Evolutionary conservation across 1,140 invertebrate genomes (phyloP).

Genomic region (Metopolophium dirhodum): DNA sequence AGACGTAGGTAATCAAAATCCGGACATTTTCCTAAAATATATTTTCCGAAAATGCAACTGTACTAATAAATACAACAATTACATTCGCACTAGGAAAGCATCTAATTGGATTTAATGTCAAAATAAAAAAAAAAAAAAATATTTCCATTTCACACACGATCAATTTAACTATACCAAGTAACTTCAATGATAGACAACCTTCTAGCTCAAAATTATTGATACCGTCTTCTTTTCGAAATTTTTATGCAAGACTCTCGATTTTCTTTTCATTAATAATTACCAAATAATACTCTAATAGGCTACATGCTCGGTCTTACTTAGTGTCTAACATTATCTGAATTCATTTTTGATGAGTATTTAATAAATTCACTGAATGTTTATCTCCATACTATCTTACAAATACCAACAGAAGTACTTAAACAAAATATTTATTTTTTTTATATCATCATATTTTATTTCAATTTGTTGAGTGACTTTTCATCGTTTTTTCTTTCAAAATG

Average conservation of each 20-base stretch:
- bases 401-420: not conserved
- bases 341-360: not conserved
- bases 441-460: no score
- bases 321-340: not conserved
- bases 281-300: not conserved
- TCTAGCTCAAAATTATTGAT: not conserved
- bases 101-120: not conserved
- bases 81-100: not conserved
- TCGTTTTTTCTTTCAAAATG: no score
- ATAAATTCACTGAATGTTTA: not conserved
- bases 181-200: not conserved
- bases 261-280: not conserved
- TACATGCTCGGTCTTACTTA: not conserved
- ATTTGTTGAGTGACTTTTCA: no score
- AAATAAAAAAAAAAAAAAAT: not conserved
- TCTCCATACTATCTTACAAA: not conserved
- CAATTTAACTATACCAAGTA: no score
- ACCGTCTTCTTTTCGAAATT: no score
- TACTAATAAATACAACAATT: not conserved
- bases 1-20: not conserved
- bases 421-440: not conserved
- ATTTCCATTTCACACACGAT: no score
- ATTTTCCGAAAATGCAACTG: not conserved
- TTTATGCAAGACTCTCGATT: not conserved
- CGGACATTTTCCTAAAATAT: not conserved